These are phyloP conservation scores for Diplosoma virens DNA, from an alignment of 23 tunicate species.

Conservation along the genomic window DNA sequence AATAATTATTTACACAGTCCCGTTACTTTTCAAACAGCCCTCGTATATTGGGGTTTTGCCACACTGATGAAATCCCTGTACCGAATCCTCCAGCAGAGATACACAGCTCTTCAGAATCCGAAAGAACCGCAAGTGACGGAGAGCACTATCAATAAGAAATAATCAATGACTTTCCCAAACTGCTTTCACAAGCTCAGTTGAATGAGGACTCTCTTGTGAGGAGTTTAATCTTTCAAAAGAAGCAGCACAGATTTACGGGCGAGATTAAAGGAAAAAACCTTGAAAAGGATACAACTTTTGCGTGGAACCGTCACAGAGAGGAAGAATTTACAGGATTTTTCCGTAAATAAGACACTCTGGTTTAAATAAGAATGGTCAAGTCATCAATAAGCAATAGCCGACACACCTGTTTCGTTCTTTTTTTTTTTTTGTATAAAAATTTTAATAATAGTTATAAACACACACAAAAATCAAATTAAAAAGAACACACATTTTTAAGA, in stretches of 20 bases:
- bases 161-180: conserved; percentile 20
- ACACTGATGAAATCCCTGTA: too few relatives aligned
- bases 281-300: conserved; percentile 6
- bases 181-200: background rate
- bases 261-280: conserved; percentile 23
- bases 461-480: too few relatives aligned
- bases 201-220: conserved; percentile 30
- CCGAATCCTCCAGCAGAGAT: conserved; percentile 15
- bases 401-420: too few relatives aligned
- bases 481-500: too few relatives aligned
- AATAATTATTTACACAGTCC: too few relatives aligned
- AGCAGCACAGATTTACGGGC: conserved; percentile 19
- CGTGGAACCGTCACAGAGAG: conserved; percentile 4
- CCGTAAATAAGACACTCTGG: background rate
- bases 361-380: too few relatives aligned
- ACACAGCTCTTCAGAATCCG: conserved; percentile 15
- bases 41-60: background rate
- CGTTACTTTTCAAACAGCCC: too few relatives aligned
- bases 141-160: conserved; percentile 8
- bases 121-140: conserved; percentile 26
- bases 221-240: conserved; percentile 15
- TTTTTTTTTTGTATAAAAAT: too few relatives aligned
- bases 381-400: too few relatives aligned
- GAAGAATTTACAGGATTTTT: background rate
- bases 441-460: too few relatives aligned